phyloP scores from a whole-genome alignment of 2,113 vertebrate species.

The Notothenia coriiceps region DNA sequence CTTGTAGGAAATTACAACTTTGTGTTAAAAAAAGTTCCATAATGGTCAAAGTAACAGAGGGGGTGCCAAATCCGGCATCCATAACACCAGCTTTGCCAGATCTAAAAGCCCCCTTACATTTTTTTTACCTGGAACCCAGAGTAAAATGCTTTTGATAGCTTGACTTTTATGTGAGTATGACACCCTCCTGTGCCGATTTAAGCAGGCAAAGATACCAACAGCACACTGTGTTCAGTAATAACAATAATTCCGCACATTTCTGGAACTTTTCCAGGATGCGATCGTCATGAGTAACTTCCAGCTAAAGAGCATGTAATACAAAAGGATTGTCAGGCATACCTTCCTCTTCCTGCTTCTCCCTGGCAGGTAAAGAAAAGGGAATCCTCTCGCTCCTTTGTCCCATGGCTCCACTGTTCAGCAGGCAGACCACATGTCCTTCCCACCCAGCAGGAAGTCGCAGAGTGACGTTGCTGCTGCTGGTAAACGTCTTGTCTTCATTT shows the following conservation, averaged over 20 bases:
- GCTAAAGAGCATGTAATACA: background rate
- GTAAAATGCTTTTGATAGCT: no score
- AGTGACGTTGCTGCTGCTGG: constrained; percentile 64
- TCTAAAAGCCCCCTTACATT: no score
- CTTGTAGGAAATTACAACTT: no score
- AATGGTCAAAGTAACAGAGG: no score
- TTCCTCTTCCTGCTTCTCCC: rapidly evolving
- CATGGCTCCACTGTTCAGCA: constrained; percentile 40
- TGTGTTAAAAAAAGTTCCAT: no score
- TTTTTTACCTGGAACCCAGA: no score
- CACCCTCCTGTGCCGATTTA: no score
- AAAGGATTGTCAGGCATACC: constrained; percentile 26
- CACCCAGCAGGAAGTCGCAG: constrained; percentile 23
- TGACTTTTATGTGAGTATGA: no score
- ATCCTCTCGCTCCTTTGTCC: constrained; percentile 26
- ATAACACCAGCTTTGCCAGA: no score
- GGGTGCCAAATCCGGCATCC: no score
- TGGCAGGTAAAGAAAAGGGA: background rate
- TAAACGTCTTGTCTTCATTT: constrained; percentile 65
- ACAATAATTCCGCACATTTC: no score
- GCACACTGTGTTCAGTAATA: background rate
- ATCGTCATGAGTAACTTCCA: background rate
- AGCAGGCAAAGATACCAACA: no score
- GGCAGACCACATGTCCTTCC: constrained; percentile 61
- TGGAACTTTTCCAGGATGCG: background rate